Evolutionary conservation across 2,113 vertebrate genomes (phyloP).

Genomic region (Cheilinus undulatus): DNA sequence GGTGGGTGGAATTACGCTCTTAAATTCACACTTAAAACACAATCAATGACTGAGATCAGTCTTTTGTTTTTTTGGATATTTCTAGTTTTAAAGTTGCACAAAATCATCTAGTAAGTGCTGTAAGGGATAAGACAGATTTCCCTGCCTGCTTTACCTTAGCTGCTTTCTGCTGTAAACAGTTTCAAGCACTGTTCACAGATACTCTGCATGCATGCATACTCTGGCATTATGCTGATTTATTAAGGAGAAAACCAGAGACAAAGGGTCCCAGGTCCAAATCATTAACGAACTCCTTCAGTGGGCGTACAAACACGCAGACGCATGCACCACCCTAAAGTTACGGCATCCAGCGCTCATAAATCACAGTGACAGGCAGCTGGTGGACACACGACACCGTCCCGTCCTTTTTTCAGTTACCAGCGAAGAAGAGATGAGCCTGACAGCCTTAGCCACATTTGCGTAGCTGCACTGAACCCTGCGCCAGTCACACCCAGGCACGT

Average conservation of each 20-base stretch:
- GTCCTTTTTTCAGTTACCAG: constrained; percentile 82
- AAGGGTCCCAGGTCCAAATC: constrained; percentile 32
- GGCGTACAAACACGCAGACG: constrained; percentile 47
- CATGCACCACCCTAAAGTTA: constrained; percentile 82
- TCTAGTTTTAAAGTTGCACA: too few relatives aligned
- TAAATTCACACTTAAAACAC: not conserved
- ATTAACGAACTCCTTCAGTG: constrained; percentile 52
- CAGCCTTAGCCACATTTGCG: constrained; percentile 36
- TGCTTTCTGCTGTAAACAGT: too few relatives aligned
- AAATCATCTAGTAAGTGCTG: too few relatives aligned
- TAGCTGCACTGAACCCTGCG: constrained; percentile 36
- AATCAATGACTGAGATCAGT: too few relatives aligned
- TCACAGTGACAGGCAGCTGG: constrained; percentile 93
- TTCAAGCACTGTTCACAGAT: not conserved
- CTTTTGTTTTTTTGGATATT: too few relatives aligned
- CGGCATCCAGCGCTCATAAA: constrained; percentile 92
- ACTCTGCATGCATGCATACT: not conserved
- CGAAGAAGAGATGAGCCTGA: constrained; percentile 70
- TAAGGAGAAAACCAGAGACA: constrained; percentile 21
- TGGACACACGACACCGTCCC: constrained; percentile 81
- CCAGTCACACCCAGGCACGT: constrained; percentile 88
- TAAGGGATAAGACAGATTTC: too few relatives aligned
- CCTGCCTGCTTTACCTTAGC: too few relatives aligned
- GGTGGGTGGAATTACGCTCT: constrained; percentile 77
- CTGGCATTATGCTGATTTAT: constrained; percentile 23